Evolutionary conservation across 2,888 invertebrate genomes (phyloP).

Genomic region (Folsomia manolachei): DNA sequence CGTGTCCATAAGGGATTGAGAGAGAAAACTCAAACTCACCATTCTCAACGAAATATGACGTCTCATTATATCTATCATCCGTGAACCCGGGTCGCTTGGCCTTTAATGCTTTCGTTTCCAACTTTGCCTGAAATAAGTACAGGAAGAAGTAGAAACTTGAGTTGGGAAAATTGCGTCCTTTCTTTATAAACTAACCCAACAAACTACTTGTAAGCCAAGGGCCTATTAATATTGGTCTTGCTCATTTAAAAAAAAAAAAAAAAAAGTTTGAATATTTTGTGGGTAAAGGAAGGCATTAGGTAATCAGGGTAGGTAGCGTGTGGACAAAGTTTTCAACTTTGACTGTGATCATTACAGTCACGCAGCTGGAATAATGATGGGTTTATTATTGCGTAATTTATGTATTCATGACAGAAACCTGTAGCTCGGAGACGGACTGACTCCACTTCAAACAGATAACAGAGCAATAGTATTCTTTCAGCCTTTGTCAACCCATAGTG

Average conservation of each 20-base stretch:
- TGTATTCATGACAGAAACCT: too few species aligned
- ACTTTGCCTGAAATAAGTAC: slow-evolving; percentile 70
- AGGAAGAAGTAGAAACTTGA: background rate
- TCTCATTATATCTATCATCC: slow-evolving; percentile 88
- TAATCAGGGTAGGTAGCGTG: background rate
- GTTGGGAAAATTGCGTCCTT: too few species aligned
- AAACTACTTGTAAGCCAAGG: too few species aligned
- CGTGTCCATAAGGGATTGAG: background rate
- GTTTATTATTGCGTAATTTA: background rate
- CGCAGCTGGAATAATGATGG: background rate
- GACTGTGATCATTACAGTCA: background rate
- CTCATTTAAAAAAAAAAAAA: too few species aligned
- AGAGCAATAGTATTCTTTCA: too few species aligned
- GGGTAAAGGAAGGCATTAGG: background rate
- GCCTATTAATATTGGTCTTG: too few species aligned
- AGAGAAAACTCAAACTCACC: slow-evolving; percentile 62
- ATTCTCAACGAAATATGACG: slow-evolving; percentile 92
- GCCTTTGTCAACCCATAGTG: too few species aligned
- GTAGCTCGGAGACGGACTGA: too few species aligned
- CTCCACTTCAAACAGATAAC: too few species aligned
- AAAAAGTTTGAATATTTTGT: background rate
- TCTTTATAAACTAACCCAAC: too few species aligned
- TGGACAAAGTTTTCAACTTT: background rate
- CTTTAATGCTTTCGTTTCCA: slow-evolving; percentile 86
- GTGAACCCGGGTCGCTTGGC: slow-evolving; percentile 88